Evolutionary conservation across 2,113 vertebrate genomes (phyloP).

Genomic region (Silurus meridionalis): DNA sequence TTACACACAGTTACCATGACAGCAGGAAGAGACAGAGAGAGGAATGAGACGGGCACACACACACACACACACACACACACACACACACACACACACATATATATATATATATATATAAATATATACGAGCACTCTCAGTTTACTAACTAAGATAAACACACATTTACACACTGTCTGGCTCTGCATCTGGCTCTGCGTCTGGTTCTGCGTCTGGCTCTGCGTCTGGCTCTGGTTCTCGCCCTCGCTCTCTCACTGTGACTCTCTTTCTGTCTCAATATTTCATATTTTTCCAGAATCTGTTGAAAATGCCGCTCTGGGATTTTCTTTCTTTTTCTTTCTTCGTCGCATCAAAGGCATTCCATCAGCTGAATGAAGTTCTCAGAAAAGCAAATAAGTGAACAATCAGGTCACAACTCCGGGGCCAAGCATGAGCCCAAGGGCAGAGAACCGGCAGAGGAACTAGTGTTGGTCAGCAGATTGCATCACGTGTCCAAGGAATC

Average conservation of each 20-base stretch:
- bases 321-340: not conserved
- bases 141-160: constrained; percentile 21
- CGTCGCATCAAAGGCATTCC: not conserved
- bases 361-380: not conserved
- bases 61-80: constrained; percentile 42
- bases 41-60: constrained; percentile 67
- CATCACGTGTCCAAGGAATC: not conserved
- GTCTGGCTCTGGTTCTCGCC: not conserved
- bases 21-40: constrained; percentile 68
- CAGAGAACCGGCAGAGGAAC: no score
- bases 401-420: not conserved
- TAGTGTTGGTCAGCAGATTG: not conserved
- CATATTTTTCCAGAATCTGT: constrained; percentile 1
- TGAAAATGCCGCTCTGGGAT: not conserved
- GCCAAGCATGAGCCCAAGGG: not conserved
- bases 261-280: not conserved
- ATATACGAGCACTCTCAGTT: constrained; percentile 32
- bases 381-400: not conserved
- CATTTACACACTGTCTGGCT: constrained; percentile 24
- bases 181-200: not conserved
- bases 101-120: constrained; percentile 11
- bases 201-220: not conserved
- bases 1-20: constrained; percentile 77
- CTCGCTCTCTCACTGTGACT: not conserved
- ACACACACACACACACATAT: not conserved